phyloP scores from a whole-genome alignment of 2,797 vertebrate genomes.

The Cyclura pinguis region DNA sequence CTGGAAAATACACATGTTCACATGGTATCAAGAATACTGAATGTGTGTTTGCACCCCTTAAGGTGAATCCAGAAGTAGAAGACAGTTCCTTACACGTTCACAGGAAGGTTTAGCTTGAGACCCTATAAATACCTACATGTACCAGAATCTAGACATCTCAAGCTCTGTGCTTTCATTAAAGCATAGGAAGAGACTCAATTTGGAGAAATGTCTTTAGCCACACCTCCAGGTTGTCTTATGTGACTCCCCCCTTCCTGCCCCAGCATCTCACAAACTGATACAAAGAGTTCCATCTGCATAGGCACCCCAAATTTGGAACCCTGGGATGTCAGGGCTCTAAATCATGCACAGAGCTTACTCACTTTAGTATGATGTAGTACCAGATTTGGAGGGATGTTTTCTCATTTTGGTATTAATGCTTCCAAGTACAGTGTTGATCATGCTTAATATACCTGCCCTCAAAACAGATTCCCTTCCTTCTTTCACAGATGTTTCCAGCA shows the following conservation, averaged over 20 bases:
- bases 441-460: background rate
- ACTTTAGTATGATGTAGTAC: background rate
- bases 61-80: background rate
- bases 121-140: background rate
- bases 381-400: background rate
- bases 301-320: background rate
- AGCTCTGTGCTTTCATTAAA: background rate
- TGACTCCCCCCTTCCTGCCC: background rate
- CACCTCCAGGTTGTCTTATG: background rate
- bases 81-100: background rate
- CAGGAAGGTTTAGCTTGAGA: background rate
- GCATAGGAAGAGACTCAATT: background rate
- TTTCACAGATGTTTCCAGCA: background rate
- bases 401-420: background rate
- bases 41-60: background rate
- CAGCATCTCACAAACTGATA: background rate
- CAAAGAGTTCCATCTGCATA: background rate
- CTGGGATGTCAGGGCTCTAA: background rate
- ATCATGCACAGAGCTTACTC: background rate
- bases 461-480: background rate
- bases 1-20: background rate
- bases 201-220: background rate
- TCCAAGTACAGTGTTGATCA: background rate
- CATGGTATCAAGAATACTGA: background rate
- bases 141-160: background rate